These are phyloP conservation scores for Prinia subflava DNA, from an alignment of 2,113 vertebrate species.

Conservation along the genomic window DNA sequence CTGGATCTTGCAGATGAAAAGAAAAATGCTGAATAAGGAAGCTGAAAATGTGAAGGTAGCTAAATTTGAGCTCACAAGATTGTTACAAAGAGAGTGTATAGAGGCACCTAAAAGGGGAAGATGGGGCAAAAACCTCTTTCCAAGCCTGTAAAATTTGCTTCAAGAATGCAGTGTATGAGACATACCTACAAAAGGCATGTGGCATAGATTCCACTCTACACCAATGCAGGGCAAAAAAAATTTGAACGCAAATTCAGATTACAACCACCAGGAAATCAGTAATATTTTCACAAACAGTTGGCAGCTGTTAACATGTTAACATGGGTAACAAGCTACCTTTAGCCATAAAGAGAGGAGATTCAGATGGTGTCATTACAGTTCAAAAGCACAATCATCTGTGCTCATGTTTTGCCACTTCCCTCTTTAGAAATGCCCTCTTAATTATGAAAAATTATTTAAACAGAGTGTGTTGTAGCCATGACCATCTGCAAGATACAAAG, in stretches of 20 bases:
- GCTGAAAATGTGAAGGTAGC: neutral
- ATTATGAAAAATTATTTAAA: neutral
- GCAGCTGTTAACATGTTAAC: neutral
- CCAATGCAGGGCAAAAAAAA: neutral
- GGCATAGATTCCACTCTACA: neutral
- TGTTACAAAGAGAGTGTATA: neutral
- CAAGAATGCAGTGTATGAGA: neutral
- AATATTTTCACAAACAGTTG: neutral
- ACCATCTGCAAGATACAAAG: neutral
- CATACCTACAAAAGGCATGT: fast-evolving
- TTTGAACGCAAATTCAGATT: neutral
- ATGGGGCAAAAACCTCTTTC: neutral
- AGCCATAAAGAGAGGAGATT: neutral
- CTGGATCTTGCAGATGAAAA: neutral
- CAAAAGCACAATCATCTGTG: neutral
- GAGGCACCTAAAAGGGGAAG: neutral
- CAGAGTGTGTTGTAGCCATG: neutral
- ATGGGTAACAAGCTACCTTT: neutral
- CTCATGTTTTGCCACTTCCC: neutral
- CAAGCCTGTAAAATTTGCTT: neutral
- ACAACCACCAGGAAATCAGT: neutral
- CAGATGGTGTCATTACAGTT: neutral
- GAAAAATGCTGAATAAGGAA: neutral
- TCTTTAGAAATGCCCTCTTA: neutral
- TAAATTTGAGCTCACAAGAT: neutral